Conservation (phyloP, 2,113 vertebrate species). For the Dasyurus viverrinus region DNA sequence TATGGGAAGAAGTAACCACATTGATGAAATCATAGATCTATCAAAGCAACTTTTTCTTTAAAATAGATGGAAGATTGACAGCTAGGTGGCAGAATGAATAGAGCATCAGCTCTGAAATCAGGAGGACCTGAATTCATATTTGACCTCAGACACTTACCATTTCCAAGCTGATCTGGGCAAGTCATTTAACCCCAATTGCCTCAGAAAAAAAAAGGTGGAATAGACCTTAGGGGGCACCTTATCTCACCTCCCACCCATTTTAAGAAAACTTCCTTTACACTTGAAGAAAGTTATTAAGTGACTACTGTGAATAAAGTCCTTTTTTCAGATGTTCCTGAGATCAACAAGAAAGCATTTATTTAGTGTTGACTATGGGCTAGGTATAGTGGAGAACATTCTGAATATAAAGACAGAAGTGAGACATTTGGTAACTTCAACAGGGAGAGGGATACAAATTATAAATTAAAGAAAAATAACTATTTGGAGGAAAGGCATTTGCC, state of each 20-base stretch:
- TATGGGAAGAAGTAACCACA: not conserved
- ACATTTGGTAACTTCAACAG: not conserved
- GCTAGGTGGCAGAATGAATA: too few relatives aligned
- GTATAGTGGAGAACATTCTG: not conserved
- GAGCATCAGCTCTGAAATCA: too few relatives aligned
- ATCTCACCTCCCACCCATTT: not conserved
- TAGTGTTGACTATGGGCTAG: not conserved
- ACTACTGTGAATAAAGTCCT: not conserved
- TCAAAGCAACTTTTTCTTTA: not conserved
- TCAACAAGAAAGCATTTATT: not conserved
- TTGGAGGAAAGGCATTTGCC: not conserved
- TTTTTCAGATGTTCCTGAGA: not conserved
- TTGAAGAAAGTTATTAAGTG: too few relatives aligned
- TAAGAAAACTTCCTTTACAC: not conserved
- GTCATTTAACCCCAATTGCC: too few relatives aligned
- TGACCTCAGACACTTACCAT: too few relatives aligned
- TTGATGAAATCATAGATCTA: too few relatives aligned
- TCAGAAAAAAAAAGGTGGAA: not conserved
- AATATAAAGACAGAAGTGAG: not conserved
- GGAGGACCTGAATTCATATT: too few relatives aligned
- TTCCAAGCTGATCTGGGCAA: too few relatives aligned
- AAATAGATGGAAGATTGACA: not conserved
- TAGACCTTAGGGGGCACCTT: not conserved
- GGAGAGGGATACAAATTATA: not conserved
- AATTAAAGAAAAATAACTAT: not conserved